These are phyloP conservation scores for Clepsis dumicolana DNA, from an alignment of 2,888 invertebrate genomes.

Conservation along the genomic window DNA sequence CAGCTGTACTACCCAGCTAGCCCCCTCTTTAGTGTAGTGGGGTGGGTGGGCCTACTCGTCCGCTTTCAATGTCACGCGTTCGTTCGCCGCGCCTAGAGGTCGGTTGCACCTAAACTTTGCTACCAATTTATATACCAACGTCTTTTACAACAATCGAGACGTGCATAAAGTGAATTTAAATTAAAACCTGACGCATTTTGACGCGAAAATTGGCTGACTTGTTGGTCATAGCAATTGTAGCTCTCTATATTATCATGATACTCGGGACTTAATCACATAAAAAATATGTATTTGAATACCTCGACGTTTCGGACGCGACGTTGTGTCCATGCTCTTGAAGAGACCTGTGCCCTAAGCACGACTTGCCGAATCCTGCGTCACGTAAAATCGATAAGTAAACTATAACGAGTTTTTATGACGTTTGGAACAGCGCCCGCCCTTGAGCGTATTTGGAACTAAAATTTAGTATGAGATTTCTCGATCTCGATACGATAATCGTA, in stretches of 20 bases:
- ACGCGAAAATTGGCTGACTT: not conserved
- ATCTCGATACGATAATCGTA: too few species aligned
- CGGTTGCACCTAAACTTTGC: slow-evolving; percentile 57
- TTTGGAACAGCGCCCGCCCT: too few species aligned
- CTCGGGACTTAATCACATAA: too few species aligned
- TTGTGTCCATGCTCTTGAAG: too few species aligned
- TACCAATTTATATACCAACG: slow-evolving; percentile 30
- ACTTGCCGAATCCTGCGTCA: too few species aligned
- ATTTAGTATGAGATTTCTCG: too few species aligned
- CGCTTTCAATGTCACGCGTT: slow-evolving; percentile 80
- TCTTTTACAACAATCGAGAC: slow-evolving; percentile 37
- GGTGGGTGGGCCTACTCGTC: slow-evolving; percentile 66
- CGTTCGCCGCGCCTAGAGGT: slow-evolving; percentile 78
- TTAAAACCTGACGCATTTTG: slow-evolving; percentile 9
- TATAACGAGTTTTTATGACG: too few species aligned
- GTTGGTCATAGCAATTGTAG: not conserved
- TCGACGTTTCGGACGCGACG: too few species aligned
- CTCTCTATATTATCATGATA: not conserved
- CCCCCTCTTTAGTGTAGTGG: slow-evolving; percentile 52
- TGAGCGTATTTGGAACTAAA: too few species aligned
- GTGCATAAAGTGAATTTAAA: slow-evolving; percentile 22
- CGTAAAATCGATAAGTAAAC: too few species aligned
- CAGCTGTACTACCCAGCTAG: slow-evolving; percentile 16
- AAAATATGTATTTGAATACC: too few species aligned
- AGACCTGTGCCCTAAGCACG: too few species aligned